Evolutionary conservation across 2,797 vertebrate genomes (phyloP).

Genomic region (Hybognathus amarus): DNA sequence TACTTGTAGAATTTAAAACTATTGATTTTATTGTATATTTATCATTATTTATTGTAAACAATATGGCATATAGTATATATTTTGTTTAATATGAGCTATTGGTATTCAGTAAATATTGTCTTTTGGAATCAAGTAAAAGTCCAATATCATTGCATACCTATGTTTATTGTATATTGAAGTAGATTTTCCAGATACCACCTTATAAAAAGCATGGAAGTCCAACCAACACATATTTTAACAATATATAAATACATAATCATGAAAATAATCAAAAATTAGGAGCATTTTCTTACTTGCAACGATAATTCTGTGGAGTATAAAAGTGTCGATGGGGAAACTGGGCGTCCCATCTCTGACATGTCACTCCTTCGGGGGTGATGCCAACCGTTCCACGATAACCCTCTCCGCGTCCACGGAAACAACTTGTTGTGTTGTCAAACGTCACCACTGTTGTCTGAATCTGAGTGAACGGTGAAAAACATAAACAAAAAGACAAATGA

Average conservation of each 20-base stretch:
- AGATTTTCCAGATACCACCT: not conserved
- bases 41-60: too few relatives aligned
- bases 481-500: conserved; percentile 28
- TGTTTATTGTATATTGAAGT: not conserved
- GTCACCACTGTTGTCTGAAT: conserved; percentile 74
- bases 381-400: conserved; percentile 86
- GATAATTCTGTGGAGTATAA: conserved; percentile 89
- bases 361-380: conserved; percentile 84
- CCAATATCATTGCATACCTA: not conserved
- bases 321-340: conserved; percentile 94
- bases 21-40: too few relatives aligned
- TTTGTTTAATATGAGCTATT: not conserved
- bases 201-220: not conserved
- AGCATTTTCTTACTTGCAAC: conserved; percentile 92
- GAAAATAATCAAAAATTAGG: not conserved
- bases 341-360: conserved; percentile 92
- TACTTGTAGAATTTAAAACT: too few relatives aligned
- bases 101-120: not conserved
- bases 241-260: not conserved
- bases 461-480: conserved; percentile 47
- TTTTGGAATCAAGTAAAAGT: not conserved
- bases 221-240: not conserved
- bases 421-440: conserved; percentile 79
- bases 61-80: not conserved
- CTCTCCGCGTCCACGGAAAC: conserved; percentile 86